phyloP scores from a whole-genome alignment of 2,797 vertebrate genomes.

The Buceros bicornis region DNA sequence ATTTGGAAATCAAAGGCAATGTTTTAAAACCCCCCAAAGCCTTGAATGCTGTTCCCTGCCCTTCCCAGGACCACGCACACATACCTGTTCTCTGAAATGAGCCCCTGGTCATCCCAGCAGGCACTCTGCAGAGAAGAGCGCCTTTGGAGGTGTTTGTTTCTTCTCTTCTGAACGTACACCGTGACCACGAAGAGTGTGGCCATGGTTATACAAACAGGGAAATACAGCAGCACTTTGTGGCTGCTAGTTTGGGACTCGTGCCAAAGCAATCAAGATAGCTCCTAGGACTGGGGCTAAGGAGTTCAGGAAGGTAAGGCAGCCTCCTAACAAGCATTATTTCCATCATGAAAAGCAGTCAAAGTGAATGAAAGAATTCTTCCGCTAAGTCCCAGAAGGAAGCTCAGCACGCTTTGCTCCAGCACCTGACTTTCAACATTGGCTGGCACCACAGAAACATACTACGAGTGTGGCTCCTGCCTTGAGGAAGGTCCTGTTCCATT shows the following conservation, averaged over 20 bases:
- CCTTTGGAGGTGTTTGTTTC: background rate
- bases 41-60: background rate
- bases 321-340: background rate
- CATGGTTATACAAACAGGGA: background rate
- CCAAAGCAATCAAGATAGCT: background rate
- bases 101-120: background rate
- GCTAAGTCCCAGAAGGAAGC: background rate
- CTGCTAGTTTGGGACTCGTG: background rate
- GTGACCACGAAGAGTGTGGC: no score
- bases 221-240: background rate
- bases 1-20: background rate
- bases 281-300: background rate
- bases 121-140: background rate
- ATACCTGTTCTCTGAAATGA: background rate
- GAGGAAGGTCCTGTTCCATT: slow-evolving; percentile 62
- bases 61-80: rapidly evolving
- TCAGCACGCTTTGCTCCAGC: background rate
- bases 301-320: background rate
- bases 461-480: slow-evolving; percentile 32
- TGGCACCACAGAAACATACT: slow-evolving; percentile 58
- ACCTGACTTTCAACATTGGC: slow-evolving; percentile 33
- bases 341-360: background rate
- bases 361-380: background rate
- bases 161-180: background rate
- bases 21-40: background rate